A percentile compares a stretch with the other conserved stretches of the same genome.
These are phyloP conservation scores for Illadopsis cleaveri DNA, from an alignment of 2,113 vertebrate genomes.

Conservation along the genomic window DNA sequence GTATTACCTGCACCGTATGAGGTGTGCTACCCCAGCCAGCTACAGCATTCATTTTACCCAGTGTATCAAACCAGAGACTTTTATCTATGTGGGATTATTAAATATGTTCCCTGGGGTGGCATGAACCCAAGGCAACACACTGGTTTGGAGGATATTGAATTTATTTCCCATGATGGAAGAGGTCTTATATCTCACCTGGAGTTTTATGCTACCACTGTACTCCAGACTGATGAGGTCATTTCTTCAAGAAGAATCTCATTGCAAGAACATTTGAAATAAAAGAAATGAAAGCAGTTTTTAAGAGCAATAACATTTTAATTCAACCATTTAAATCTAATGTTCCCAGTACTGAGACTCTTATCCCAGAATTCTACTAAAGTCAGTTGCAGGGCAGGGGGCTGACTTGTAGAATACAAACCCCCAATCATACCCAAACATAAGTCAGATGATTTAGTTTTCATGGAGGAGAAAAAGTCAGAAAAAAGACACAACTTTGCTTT, in stretches of 20 bases:
- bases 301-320: slow-evolving; percentile 57
- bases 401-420: neutral
- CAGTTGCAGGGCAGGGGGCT: neutral
- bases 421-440: neutral
- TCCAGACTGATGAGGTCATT: neutral
- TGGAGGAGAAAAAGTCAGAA: neutral
- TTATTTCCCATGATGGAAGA: slow-evolving; percentile 31
- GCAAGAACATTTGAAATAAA: slow-evolving; percentile 24
- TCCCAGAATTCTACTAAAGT: neutral
- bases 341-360: neutral
- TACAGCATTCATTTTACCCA: neutral
- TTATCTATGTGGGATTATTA: neutral
- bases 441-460: neutral
- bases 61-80: neutral
- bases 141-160: neutral
- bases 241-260: slow-evolving; percentile 17
- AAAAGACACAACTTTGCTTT: neutral
- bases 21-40: neutral
- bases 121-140: neutral
- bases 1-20: neutral
- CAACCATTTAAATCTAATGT: slow-evolving; percentile 17
- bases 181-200: neutral
- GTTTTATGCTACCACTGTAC: neutral
- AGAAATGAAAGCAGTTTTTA: slow-evolving; percentile 20
- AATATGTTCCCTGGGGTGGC: neutral